Base-by-base conservation (phyloP, 2,888 invertebrate species). In the Acronicta leporina region DNA sequence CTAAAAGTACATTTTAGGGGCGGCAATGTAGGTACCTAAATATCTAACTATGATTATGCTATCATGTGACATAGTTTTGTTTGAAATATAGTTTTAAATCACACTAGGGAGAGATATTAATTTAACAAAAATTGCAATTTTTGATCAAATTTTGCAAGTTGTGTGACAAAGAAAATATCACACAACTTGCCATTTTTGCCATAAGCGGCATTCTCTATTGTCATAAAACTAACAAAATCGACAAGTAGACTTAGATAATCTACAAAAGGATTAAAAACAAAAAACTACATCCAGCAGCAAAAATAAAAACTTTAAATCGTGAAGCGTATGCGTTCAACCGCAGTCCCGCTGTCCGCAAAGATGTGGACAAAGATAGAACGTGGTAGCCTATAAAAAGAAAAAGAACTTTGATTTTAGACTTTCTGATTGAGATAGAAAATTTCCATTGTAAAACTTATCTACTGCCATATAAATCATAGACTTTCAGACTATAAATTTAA, bases 331-430 rank as follows among this genome's bases (percentile, higher is more conserved):
- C 35, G 52, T 25, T 35, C 10, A 68, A 47, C 68, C 73, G 46
- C 41, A 44, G 42, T 14, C 16, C 20, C n/a, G 41, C 47, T 16
- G 5, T 5, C 55, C 54, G n/a, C 42, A 49, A 38, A 61, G 55
- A 68, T 54, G 66, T 52, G 59, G 62, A 9, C 27, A 43, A 25
- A 52, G 16, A 72, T 72, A 55, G 49, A 53, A 52, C 52, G 38
- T 54, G 14, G 27, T 52, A 49, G 9, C n/a, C 43, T 43, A 40
- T 20, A 55, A 48, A 41, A 52, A 67, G 11, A 51, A 55, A 49
- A 40, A 20, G n/a, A 45, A 56, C 55, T 60, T 55, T 7, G 2
- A 54, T 51, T 68, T 52, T 8, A 46, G 45, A 49, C 16, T 46
- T 9, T 45, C 3, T n/a, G 13, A 33, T 11, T 30, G 10, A 30